Base-by-base conservation (phyloP, 2,113 vertebrate genomes). In the Pyxicephalus adspersus region DNA sequence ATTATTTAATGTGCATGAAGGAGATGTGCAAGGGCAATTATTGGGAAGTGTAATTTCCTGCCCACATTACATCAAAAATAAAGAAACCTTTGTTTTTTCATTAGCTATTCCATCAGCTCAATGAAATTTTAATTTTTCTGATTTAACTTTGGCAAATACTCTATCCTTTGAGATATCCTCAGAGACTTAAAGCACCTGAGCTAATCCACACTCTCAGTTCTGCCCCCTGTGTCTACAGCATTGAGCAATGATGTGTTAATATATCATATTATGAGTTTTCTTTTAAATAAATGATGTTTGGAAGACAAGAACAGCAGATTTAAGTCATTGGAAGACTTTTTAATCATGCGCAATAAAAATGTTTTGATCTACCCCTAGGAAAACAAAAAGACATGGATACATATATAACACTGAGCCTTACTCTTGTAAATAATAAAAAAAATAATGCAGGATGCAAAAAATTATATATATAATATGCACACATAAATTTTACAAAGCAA, bases 241-340 rank as follows among this genome's bases (percentile, higher is more conserved):
- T 57, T 60, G 58, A 28, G n/a, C 58, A 76, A 64, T 76, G 73
- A 76, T 64, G 25, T 76, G 31, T 61, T 64, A 76, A 76, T 76
- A 76, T 23, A 76, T 76, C 58, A 76, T 76, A 63, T 63, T 76
- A 64, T 61, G 73, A 76, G 58, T 45, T 64, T 60, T n/a, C n/a
- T n/a, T 63, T 76, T 76, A 34, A 76, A 76, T 76, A 76, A 76
- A 76, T 76, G 73, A 76, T 64, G 58, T 76, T 76, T 76, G 50
- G 45, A 54, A 63, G 34, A 76, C 57, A 76, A 9, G 22, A 76
- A 63, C 73, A 76, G 73, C 73, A 64, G 73, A 64, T 38, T 63
- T 76, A 63, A 76, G 63, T 76, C 73, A 76, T 34, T 76, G 58
- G 50, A 29, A 65, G 61, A 64, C 57, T 63, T n/a, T 64, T 26